A percentile compares a stretch with the other conserved stretches of the same genome.
Conservation (phyloP, 1,140 invertebrate genomes). For the Drosophila micromelanica region DNA sequence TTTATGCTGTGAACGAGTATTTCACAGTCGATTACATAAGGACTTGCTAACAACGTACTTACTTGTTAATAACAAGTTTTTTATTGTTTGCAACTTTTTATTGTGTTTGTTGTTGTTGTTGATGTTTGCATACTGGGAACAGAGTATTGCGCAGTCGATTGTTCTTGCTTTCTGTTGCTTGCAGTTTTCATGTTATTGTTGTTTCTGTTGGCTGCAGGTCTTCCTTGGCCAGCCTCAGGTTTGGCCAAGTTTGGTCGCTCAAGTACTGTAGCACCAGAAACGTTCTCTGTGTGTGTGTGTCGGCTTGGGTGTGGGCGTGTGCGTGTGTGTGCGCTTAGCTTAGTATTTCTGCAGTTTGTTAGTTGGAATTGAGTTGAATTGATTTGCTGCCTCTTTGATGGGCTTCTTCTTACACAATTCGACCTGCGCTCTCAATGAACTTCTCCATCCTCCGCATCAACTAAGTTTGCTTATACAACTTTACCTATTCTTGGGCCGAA, state of each 20-base stretch:
- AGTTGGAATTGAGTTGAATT: constrained; percentile 43
- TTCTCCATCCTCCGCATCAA: background rate
- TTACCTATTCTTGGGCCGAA: constrained; percentile 15
- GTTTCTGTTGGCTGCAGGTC: background rate
- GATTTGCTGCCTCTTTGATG: constrained; percentile 38
- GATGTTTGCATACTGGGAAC: no score
- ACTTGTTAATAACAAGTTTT: no score
- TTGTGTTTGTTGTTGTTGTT: no score
- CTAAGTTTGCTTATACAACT: constrained; percentile 32
- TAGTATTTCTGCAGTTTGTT: constrained; percentile 28
- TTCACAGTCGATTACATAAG: no score
- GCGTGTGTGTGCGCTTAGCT: background rate
- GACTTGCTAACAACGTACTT: no score
- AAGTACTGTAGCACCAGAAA: constrained; percentile 1
- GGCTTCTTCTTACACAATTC: constrained; percentile 16
- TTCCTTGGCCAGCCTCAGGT: background rate
- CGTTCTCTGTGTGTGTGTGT: constrained; percentile 5
- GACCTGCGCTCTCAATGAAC: background rate
- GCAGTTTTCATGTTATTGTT: background rate
- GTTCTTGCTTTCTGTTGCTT: background rate
- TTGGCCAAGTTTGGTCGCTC: constrained; percentile 1
- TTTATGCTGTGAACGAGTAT: background rate
- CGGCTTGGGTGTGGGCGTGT: constrained; percentile 6
- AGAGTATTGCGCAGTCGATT: background rate
- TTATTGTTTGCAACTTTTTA: no score